Evolutionary conservation across 1,140 invertebrate species (phyloP).

Genomic region (Trichogramma pretiosum): DNA sequence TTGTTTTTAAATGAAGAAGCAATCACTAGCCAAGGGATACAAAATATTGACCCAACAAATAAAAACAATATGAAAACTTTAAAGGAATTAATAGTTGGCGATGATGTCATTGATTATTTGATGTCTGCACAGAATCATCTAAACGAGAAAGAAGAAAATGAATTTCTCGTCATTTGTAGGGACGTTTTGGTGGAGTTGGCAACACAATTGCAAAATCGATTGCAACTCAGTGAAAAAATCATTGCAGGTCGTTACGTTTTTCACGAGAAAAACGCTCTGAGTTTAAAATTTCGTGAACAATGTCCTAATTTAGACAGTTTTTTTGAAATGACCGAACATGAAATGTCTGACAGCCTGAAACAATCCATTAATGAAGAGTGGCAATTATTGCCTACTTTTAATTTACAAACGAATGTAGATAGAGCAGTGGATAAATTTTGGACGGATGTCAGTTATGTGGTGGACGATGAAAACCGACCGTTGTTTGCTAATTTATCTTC

Average conservation of each 20-base stretch:
- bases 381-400: slow-evolving; percentile 2
- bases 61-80: too few species aligned
- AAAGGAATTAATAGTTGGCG: not conserved
- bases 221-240: too few species aligned
- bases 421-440: slow-evolving; percentile 7
- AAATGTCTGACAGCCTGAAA: not conserved
- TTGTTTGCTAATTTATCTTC: slow-evolving; percentile 3
- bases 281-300: not conserved
- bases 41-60: too few species aligned
- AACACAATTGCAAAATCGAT: too few species aligned
- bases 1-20: too few species aligned
- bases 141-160: too few species aligned
- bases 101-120: not conserved
- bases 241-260: not conserved
- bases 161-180: too few species aligned
- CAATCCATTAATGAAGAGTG: slow-evolving; percentile 7
- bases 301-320: not conserved
- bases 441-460: not conserved
- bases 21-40: too few species aligned
- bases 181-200: too few species aligned
- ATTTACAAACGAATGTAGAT: not conserved
- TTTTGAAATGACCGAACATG: not conserved
- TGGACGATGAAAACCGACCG: not conserved
- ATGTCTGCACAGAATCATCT: too few species aligned
- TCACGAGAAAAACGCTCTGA: not conserved